These are phyloP conservation scores for Danio choprae DNA, from an alignment of 2,797 vertebrate genomes.

Conservation along the genomic window DNA sequence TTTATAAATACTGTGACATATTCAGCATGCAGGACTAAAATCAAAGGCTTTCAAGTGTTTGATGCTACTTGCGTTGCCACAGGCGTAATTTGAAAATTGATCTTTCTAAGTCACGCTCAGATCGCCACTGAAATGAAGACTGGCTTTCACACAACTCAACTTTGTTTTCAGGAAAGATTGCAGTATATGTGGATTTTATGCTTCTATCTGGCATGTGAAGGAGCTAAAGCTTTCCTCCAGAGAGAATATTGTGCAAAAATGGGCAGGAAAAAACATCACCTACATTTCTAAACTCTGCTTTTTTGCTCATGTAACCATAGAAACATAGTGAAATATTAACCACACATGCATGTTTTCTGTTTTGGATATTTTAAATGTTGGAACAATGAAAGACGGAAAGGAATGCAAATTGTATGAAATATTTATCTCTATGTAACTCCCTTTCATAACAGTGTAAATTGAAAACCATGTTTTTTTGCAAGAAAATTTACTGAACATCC, in stretches of 20 bases:
- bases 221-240: slow-evolving; percentile 28
- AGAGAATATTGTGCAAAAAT: slow-evolving; percentile 38
- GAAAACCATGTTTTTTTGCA: no score
- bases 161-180: slow-evolving; percentile 49
- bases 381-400: background rate
- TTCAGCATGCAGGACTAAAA: slow-evolving; percentile 48
- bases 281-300: slow-evolving; percentile 26
- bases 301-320: slow-evolving; percentile 36
- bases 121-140: slow-evolving; percentile 39
- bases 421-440: background rate
- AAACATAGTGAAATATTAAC: slow-evolving; percentile 46
- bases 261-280: slow-evolving; percentile 48
- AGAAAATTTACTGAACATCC: no score
- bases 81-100: slow-evolving; percentile 36
- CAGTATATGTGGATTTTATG: slow-evolving; percentile 44
- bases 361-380: background rate
- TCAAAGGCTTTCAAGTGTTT: slow-evolving; percentile 48
- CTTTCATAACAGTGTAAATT: background rate
- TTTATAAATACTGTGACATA: slow-evolving; percentile 48
- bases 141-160: slow-evolving; percentile 45
- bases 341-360: slow-evolving; percentile 11
- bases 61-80: slow-evolving; percentile 35
- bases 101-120: slow-evolving; percentile 33
- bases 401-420: background rate
- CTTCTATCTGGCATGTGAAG: slow-evolving; percentile 43